A percentile compares a stretch with the other conserved stretches of the same genome.
These are phyloP conservation scores for Pseudobourletiella spinata DNA, from an alignment of 1,140 invertebrate species.

Conservation along the genomic window DNA sequence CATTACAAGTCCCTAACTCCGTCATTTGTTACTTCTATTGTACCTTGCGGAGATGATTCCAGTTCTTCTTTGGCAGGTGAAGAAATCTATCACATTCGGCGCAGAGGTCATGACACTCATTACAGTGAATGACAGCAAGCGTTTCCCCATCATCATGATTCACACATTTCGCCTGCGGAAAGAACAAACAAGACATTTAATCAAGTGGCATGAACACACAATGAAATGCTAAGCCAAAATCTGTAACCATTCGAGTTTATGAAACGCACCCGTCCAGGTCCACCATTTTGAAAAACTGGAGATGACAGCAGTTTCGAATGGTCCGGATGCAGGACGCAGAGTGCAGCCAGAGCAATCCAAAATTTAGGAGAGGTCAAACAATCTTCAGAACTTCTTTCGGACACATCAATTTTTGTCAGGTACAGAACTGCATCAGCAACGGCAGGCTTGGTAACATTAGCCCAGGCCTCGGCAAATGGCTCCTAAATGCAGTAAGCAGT, in stretches of 20 bases:
- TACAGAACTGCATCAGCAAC: slow-evolving; percentile 82
- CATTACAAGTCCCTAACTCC: no score
- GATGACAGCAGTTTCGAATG: slow-evolving; percentile 76
- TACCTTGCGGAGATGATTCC: slow-evolving; percentile 78
- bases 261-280: slow-evolving; percentile 52
- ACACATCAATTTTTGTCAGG: slow-evolving; percentile 69
- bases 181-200: no score
- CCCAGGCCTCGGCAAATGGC: slow-evolving; percentile 76
- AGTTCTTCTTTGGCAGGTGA: slow-evolving; percentile 80
- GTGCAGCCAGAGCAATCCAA: slow-evolving; percentile 85
- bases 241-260: slow-evolving; percentile 1
- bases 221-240: no score
- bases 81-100: slow-evolving; percentile 91
- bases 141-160: slow-evolving; percentile 98
- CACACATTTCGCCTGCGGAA: slow-evolving; percentile 64
- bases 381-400: slow-evolving; percentile 57
- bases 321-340: slow-evolving; percentile 84
- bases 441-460: slow-evolving; percentile 74
- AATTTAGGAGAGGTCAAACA: slow-evolving; percentile 74
- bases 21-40: no score
- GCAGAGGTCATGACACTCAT: slow-evolving; percentile 82
- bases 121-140: slow-evolving; percentile 82
- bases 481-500: no score
- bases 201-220: no score
- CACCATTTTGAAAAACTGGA: slow-evolving; percentile 50